These are phyloP conservation scores for Amazona ochrocephala DNA, from an alignment of 2,797 vertebrate species.

Conservation along the genomic window DNA sequence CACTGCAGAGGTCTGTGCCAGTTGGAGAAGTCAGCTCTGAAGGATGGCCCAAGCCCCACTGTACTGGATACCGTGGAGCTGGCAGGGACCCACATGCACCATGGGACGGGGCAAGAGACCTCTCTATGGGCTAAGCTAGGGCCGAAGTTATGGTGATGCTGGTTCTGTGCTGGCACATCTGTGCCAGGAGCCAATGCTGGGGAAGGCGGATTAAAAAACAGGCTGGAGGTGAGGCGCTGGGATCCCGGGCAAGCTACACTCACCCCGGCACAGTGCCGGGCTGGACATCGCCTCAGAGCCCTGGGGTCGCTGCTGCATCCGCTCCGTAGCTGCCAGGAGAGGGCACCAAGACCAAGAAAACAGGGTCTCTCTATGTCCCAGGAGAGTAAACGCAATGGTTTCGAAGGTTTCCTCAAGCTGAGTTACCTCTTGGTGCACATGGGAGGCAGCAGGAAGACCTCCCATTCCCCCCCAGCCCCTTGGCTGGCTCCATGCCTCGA, in stretches of 20 bases:
- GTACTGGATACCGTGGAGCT: not conserved
- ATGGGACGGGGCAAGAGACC: not conserved
- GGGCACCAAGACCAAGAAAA: not conserved
- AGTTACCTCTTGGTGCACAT: not conserved
- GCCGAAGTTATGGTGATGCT: not conserved
- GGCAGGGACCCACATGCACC: not conserved
- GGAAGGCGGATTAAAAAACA: not conserved
- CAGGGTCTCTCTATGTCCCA: not conserved
- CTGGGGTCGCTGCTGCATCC: not conserved
- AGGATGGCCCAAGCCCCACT: not conserved
- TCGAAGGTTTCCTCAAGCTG: not conserved
- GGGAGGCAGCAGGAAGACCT: not conserved
- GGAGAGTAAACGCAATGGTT: not conserved
- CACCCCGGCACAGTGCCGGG: not conserved
- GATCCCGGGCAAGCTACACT: fast-evolving
- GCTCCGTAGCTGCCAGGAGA: not conserved
- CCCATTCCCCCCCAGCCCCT: not conserved
- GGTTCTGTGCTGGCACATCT: not conserved
- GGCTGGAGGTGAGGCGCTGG: not conserved
- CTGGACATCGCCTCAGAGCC: not conserved
- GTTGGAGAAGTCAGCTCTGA: not conserved
- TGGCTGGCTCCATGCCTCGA: not conserved
- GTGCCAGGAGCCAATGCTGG: not conserved
- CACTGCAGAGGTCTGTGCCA: too few species aligned
- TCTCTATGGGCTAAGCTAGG: not conserved